Base-by-base conservation (phyloP, 2,888 invertebrate species). In the Parelbella ahira region DNA sequence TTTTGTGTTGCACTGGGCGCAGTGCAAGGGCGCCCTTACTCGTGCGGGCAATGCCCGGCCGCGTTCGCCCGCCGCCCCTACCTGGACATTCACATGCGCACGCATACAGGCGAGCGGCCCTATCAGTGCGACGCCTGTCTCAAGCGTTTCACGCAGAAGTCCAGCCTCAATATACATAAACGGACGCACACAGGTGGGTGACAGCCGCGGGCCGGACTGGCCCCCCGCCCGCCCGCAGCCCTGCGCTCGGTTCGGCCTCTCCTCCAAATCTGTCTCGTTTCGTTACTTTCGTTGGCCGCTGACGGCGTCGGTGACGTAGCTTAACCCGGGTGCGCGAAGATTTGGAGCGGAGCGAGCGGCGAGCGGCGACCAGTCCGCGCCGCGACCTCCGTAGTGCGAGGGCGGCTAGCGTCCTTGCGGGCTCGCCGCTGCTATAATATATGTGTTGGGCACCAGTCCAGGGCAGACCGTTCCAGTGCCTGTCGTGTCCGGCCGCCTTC, bases 91-190 rank as follows among this genome's bases (percentile, higher is more conserved):
- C 88, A 88, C 77, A 88, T 86, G 69, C 86, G 88, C 68, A 88
- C 88, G 63, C 88, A 88, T 76, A 88, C 88, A 51, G 88, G 88
- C 58, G 88, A 89, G 70, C 80, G 89, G 41, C 89, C 88, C 61
- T 89, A 88, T 81, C 87, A 93, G 81, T 94, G 93, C 86, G 92
- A 92, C 78, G 88, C 91, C 62, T 93, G 93, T 79, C 89, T 91
- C 68, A 93, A 93, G 86, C 89, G 93, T 73, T 94, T 94, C 86
- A 93, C 93, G 62, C 93, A 94, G 87, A 93, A 93, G 84, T 93
- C 93, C 74, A 93, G 93, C 78, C 88, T 94, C 68, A 93, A 93
- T 86, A 93, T 93, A 64, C 94, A 94, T 87, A 93, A 92, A 83
- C 88, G 93, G 69, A 92, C 93, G 58, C 94, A 94, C 83, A 92